Evolutionary conservation across 2,113 vertebrate genomes (phyloP).

Genomic region (Lagopus muta): DNA sequence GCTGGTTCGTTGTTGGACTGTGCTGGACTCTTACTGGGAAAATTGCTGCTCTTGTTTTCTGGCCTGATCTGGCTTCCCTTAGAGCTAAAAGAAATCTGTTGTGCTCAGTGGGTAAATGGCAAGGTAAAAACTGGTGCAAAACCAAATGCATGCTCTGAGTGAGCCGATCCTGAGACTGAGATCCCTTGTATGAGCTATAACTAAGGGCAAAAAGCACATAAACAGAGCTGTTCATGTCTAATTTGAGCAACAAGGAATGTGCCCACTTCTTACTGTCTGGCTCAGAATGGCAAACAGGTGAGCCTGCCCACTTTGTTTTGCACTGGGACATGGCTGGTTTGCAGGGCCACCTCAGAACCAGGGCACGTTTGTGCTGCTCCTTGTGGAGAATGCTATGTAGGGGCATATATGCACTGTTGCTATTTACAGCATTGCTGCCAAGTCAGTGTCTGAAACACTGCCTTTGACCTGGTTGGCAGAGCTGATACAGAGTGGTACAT

Average conservation of each 20-base stretch:
- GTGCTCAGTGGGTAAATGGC: background rate
- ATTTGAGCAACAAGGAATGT: background rate
- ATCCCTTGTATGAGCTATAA: background rate
- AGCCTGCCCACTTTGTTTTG: background rate
- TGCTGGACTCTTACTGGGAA: background rate
- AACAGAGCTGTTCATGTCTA: slow-evolving; percentile 3
- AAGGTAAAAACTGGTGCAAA: background rate
- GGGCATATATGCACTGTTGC: background rate
- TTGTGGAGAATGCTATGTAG: slow-evolving; percentile 28
- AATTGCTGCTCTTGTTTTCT: background rate
- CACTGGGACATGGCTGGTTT: background rate
- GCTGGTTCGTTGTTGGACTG: background rate
- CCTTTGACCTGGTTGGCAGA: slow-evolving; percentile 38
- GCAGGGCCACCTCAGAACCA: background rate
- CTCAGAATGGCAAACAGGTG: background rate
- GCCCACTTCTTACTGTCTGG: background rate
- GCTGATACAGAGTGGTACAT: background rate
- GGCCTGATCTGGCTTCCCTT: background rate
- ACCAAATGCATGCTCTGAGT: background rate
- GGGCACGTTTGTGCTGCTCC: background rate
- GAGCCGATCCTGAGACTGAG: background rate
- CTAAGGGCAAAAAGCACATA: background rate
- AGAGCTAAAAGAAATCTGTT: background rate
- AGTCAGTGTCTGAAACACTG: slow-evolving; percentile 10
- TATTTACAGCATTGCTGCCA: slow-evolving; percentile 44